A percentile compares a stretch with the other conserved stretches of the same genome.
Evolutionary conservation across 1,140 invertebrate species (phyloP).

Genomic region (Drosophila ercepeae): DNA sequence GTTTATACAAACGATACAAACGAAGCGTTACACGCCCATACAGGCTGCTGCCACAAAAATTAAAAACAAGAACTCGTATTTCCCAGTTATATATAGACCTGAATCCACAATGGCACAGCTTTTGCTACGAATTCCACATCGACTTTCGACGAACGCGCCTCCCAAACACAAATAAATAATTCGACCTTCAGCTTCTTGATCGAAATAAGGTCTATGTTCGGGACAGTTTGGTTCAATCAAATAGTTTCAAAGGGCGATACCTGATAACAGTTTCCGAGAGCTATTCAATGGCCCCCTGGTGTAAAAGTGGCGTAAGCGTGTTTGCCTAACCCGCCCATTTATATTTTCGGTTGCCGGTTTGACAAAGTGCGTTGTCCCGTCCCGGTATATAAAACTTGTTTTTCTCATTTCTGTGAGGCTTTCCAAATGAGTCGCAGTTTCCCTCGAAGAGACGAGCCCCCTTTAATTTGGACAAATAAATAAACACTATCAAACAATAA

Average conservation of each 20-base stretch:
- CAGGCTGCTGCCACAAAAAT: too few relatives aligned
- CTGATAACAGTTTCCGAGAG: background rate
- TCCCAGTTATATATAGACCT: constrained; percentile 21
- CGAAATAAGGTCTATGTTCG: constrained; percentile 14
- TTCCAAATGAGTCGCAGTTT: constrained; percentile 44
- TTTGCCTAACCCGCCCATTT: constrained; percentile 1
- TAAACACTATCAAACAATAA: constrained; percentile 12
- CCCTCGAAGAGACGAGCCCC: constrained; percentile 38
- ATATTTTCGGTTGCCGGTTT: constrained; percentile 28
- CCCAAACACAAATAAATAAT: constrained; percentile 28
- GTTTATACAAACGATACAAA: constrained; percentile 51
- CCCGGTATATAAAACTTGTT: constrained; percentile 34
- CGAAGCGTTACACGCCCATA: constrained; percentile 53
- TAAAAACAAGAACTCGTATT: constrained; percentile 26
- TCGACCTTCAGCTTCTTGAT: constrained; percentile 45
- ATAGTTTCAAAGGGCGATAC: background rate
- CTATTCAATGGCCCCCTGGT: background rate
- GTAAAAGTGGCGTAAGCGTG: background rate
- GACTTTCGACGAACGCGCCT: constrained; percentile 39
- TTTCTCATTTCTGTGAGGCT: constrained; percentile 24
- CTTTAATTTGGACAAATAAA: constrained; percentile 14
- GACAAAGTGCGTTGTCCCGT: constrained; percentile 39
- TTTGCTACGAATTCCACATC: constrained; percentile 31
- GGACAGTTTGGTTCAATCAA: background rate
- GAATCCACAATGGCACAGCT: constrained; percentile 27